Evolutionary conservation across 2,113 vertebrate genomes (phyloP).

Genomic region (Coptodon bakossiorum): DNA sequence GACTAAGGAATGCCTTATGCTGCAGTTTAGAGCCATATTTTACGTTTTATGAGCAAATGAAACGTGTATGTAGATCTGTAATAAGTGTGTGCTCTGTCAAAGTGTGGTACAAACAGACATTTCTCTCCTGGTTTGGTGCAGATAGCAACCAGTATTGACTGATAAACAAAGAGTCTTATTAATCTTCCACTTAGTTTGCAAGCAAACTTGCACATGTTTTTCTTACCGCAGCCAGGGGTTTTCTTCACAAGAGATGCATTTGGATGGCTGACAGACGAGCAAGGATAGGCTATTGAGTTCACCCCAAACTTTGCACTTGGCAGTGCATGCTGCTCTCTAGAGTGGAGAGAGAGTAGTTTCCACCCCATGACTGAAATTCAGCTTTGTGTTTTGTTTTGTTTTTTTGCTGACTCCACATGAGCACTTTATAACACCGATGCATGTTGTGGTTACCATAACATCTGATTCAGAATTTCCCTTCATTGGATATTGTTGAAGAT

Average conservation of each 20-base stretch:
- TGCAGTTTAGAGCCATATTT: slow-evolving; percentile 37
- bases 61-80: slow-evolving; percentile 24
- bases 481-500: slow-evolving; percentile 21
- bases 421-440: slow-evolving; percentile 40
- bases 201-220: slow-evolving; percentile 16
- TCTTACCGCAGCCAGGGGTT: background rate
- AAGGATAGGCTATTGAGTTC: slow-evolving; percentile 49
- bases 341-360: slow-evolving; percentile 66
- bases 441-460: slow-evolving; percentile 62
- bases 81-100: background rate
- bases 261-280: slow-evolving; percentile 30
- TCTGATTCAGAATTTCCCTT: slow-evolving; percentile 62
- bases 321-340: slow-evolving; percentile 59
- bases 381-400: slow-evolving; percentile 36
- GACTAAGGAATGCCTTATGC: slow-evolving; percentile 24
- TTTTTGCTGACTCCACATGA: slow-evolving; percentile 79
- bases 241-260: slow-evolving; percentile 28
- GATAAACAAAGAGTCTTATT: slow-evolving; percentile 7
- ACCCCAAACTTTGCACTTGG: slow-evolving; percentile 55
- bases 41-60: slow-evolving; percentile 42
- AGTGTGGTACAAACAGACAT: background rate
- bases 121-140: background rate
- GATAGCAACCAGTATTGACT: background rate
- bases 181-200: background rate
- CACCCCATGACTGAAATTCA: slow-evolving; percentile 53